These are phyloP conservation scores for Heliconius congener DNA, from an alignment of 1,140 invertebrate species.

Conservation along the genomic window DNA sequence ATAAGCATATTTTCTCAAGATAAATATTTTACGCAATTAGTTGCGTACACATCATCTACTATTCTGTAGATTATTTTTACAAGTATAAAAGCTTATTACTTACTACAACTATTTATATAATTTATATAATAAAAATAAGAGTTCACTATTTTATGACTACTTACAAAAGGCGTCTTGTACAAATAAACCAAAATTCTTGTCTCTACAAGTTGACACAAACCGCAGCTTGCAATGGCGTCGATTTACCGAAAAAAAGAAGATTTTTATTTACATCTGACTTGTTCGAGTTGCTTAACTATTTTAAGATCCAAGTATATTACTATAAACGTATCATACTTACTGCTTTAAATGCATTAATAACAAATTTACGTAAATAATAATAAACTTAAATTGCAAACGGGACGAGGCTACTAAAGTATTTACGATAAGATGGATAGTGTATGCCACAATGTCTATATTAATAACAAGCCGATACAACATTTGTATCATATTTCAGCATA, in stretches of 20 bases:
- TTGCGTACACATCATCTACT: conserved; percentile 29
- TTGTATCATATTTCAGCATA: conserved; percentile 44
- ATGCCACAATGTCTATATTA: conserved; percentile 40
- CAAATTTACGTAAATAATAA: background rate
- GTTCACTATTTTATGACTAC: background rate
- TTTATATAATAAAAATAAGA: background rate
- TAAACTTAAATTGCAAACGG: background rate
- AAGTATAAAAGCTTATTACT: background rate
- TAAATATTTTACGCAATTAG: conserved; percentile 41
- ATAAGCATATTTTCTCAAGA: conserved; percentile 42
- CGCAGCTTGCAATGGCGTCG: conserved; percentile 7
- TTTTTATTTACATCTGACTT: conserved; percentile 3
- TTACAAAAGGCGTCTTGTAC: conserved; percentile 1
- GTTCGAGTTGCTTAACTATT: background rate
- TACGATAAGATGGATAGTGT: conserved; percentile 31
- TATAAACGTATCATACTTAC: background rate
- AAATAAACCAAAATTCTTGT: conserved; percentile 19
- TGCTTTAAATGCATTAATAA: background rate
- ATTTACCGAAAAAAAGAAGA: conserved; percentile 14
- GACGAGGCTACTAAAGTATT: conserved; percentile 33
- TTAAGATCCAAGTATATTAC: background rate
- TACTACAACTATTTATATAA: background rate
- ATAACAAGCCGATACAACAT: conserved; percentile 44
- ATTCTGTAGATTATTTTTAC: background rate
- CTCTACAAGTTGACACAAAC: conserved; percentile 18